Evolutionary conservation across 2,888 invertebrate genomes (phyloP).

Genomic region (Philaethria dido): DNA sequence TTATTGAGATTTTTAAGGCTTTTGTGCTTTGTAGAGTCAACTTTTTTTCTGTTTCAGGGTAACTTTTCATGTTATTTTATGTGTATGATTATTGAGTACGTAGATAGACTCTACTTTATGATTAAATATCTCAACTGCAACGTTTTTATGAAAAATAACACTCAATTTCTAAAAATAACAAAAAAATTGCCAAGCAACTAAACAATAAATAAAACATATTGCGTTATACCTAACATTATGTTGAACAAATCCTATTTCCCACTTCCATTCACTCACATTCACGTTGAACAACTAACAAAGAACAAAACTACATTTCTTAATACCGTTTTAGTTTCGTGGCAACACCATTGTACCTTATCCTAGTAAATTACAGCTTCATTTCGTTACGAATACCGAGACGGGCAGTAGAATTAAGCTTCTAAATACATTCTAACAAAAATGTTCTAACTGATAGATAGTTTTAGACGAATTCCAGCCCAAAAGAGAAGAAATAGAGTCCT

Average conservation of each 20-base stretch:
- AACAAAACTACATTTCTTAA: conserved; percentile 16
- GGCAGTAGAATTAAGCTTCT: conserved; percentile 41
- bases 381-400: conserved; percentile 43
- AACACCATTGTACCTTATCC: conserved; percentile 33
- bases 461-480: background rate
- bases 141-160: too few relatives aligned
- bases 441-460: conserved; percentile 7
- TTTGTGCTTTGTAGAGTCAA: too few relatives aligned
- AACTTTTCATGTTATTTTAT: too few relatives aligned
- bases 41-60: too few relatives aligned
- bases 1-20: too few relatives aligned
- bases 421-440: conserved; percentile 29
- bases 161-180: too few relatives aligned
- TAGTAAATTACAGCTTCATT: conserved; percentile 41
- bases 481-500: background rate
- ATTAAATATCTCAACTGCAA: too few relatives aligned
- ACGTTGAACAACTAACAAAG: conserved; percentile 12
- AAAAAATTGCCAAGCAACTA: too few relatives aligned
- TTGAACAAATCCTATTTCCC: background rate
- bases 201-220: background rate
- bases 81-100: too few relatives aligned
- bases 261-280: conserved; percentile 11
- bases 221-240: background rate
- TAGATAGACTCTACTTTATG: too few relatives aligned
- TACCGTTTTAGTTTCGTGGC: conserved; percentile 15